phyloP scores from a whole-genome alignment of 1,140 invertebrate genomes.

The Frieseomelitta varia region DNA sequence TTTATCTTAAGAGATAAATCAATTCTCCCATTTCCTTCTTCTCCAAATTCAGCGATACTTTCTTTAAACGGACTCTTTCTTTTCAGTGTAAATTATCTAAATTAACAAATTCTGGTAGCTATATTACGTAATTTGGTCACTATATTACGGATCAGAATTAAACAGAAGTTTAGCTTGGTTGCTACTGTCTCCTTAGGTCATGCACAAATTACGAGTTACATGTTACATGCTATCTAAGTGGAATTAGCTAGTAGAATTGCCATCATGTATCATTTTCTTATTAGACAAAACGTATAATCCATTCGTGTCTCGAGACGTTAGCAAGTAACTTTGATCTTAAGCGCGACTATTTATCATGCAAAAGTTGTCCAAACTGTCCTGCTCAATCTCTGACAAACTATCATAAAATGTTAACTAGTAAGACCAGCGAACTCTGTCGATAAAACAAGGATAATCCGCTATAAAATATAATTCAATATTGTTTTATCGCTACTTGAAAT shows the following conservation, averaged over 20 bases:
- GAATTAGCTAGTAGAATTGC: constrained; percentile 9
- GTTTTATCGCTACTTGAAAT: neutral
- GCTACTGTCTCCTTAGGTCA: neutral
- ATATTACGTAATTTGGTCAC: no score
- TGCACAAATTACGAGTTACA: neutral
- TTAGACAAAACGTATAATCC: constrained; percentile 21
- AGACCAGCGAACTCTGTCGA: neutral
- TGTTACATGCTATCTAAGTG: constrained; percentile 23
- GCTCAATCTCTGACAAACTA: neutral
- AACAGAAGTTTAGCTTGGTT: neutral
- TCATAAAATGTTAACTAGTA: neutral
- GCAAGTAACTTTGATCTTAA: constrained; percentile 9
- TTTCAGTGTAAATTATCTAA: neutral
- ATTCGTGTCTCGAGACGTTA: neutral
- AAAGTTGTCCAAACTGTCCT: neutral
- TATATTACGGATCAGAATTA: neutral
- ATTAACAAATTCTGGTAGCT: neutral
- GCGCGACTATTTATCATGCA: neutral
- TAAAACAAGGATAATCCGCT: neutral
- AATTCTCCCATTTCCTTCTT: neutral
- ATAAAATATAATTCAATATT: neutral
- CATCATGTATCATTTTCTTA: constrained; percentile 8
- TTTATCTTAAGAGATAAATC: neutral
- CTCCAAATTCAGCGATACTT: neutral
- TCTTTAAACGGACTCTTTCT: neutral